phyloP scores from a whole-genome alignment of 2,888 invertebrate species.

The Pammene aurita region DNA sequence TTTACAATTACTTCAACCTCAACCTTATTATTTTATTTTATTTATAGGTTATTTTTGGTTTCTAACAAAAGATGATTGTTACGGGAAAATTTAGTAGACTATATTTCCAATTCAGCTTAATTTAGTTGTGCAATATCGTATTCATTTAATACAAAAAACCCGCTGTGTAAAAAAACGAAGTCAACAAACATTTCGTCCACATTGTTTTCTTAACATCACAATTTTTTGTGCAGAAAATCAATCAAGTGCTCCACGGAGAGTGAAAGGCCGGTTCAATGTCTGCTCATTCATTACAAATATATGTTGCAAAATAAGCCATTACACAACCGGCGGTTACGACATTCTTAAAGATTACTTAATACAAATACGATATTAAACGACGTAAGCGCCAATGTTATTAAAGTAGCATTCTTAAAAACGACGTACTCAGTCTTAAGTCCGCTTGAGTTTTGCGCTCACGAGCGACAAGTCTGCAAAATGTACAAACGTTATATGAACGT shows the following conservation, averaged over 20 bases:
- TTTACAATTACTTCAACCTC: too few relatives aligned
- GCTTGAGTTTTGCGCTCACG: neutral
- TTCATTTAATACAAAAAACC: too few relatives aligned
- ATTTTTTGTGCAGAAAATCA: conserved; percentile 11
- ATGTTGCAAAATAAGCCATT: neutral
- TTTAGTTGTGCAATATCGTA: too few relatives aligned
- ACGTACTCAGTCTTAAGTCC: neutral
- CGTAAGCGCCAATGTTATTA: neutral
- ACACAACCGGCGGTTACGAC: neutral
- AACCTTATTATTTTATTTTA: too few relatives aligned
- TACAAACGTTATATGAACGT: neutral
- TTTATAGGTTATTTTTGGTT: too few relatives aligned
- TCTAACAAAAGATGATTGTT: too few relatives aligned
- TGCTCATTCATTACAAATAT: neutral
- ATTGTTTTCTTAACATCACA: neutral
- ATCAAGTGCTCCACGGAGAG: neutral
- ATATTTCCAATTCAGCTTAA: too few relatives aligned
- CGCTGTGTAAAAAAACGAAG: too few relatives aligned
- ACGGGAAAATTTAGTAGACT: too few relatives aligned
- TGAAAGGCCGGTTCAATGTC: conserved; percentile 5
- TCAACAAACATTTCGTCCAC: neutral
- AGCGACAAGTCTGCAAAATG: neutral
- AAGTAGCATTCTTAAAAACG: neutral
- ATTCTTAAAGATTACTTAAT: neutral
- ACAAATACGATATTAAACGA: neutral